Base-by-base conservation (phyloP, 2,113 vertebrate genomes). In the Miniopterus natalensis region DNA sequence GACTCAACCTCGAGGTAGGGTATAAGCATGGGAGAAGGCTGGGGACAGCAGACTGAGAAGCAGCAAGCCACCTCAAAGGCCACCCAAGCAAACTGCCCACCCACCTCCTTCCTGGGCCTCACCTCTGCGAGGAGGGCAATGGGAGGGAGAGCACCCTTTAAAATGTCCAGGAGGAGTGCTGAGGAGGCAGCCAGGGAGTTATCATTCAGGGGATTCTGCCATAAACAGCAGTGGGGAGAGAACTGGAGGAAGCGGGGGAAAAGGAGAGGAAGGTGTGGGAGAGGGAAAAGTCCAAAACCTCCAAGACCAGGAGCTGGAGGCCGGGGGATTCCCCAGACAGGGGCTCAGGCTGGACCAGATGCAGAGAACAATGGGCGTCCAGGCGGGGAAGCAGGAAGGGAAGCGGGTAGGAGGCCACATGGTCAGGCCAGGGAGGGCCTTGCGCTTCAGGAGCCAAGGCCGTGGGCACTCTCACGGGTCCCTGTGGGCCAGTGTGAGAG, bases 321-420 rank as follows among this genome's bases (percentile, higher is more conserved):
- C 75, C 3, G 55, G 96, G 96, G 96, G 81, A 94, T 88, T 95
- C 88, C 96, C 96, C 31, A 85, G 45, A 45, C 71, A 63, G 78
- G 12, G 63, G 73, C 88, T 88, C 36, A 65, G 79, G 51, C 83
- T 59, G 55, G 71, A 84, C 92, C 90, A 96, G 94, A 95, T 83
- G 79, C 70, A 57, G 84, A 95, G 90, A 96, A 98, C 97, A 98
- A 98, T 97, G 73, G 95, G 23, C 57, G 15, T 12, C 8, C 21
- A 77, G 77, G 57, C 86, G 71, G 27, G 66, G 47, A 51, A 73
- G 23, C 57, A 21, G 42, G 90, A 83, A 95, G 73, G 66, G 53
- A 36, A 55, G 27, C 42, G 63, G 84, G 81, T 47, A 53, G 84
- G 94, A 59, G 45, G 66, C n/a, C 8, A 12, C 31, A 31, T 3